These are phyloP conservation scores for Semnornis frantzii DNA, from an alignment of 2,113 vertebrate species.

Conservation along the genomic window DNA sequence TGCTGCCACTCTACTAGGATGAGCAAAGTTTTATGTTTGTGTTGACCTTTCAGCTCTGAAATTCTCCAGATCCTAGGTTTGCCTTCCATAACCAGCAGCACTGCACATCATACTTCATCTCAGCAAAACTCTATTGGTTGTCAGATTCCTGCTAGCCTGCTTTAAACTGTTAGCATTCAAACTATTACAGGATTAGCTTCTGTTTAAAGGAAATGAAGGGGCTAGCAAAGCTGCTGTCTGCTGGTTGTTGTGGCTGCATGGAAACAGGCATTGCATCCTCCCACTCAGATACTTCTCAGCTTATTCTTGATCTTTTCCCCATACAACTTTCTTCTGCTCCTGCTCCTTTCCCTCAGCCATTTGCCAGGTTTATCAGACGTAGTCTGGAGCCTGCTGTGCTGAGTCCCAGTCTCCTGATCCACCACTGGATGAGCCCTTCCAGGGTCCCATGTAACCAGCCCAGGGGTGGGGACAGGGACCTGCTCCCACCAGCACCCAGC, in stretches of 20 bases:
- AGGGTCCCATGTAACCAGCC: neutral
- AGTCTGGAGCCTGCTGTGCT: neutral
- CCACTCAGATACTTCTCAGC: neutral
- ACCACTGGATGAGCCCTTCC: fast-evolving
- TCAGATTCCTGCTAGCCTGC: neutral
- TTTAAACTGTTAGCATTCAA: neutral
- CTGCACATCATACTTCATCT: neutral
- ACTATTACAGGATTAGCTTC: neutral
- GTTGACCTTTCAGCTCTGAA: neutral
- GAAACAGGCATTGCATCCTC: neutral
- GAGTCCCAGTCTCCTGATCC: neutral
- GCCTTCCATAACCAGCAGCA: neutral
- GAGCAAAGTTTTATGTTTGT: neutral
- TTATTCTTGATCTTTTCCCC: neutral
- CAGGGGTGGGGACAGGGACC: neutral
- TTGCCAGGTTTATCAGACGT: neutral
- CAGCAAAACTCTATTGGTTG: neutral
- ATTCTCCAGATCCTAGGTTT: neutral
- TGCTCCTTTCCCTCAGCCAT: neutral
- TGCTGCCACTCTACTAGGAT: neutral
- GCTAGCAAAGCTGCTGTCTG: neutral
- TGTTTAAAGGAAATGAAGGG: neutral
- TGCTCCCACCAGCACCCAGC: neutral
- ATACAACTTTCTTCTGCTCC: neutral
- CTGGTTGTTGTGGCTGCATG: neutral